phyloP scores from a whole-genome alignment of 2,113 vertebrate species.

The Pseudorectes ferrugineus region DNA sequence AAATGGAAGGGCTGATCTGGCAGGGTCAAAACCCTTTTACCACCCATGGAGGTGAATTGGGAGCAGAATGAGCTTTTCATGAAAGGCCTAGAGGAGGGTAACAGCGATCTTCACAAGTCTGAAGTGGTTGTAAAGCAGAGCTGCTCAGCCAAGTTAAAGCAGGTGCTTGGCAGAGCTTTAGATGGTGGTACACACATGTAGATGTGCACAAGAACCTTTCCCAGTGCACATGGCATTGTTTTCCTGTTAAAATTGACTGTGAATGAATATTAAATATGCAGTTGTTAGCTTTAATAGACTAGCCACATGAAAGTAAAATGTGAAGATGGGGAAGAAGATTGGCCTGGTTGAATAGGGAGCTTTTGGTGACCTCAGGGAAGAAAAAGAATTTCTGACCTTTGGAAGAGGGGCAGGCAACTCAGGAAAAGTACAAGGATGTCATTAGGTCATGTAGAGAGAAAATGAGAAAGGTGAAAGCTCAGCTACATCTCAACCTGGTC shows the following conservation, averaged over 20 bases:
- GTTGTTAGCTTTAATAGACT: not conserved
- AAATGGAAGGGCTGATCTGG: not conserved
- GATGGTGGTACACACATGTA: rapidly evolving
- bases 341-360: not conserved
- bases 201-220: not conserved
- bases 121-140: not conserved
- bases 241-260: not conserved
- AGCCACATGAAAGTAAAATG: not conserved
- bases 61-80: not conserved
- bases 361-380: not conserved
- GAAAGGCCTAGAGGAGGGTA: not conserved
- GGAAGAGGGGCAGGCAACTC: not conserved
- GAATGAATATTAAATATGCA: not conserved
- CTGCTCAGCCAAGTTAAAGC: not conserved
- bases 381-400: not conserved
- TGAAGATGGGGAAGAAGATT: not conserved
- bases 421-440: not conserved
- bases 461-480: not conserved
- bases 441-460: not conserved
- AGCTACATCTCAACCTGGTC: not conserved
- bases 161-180: not conserved
- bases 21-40: not conserved
- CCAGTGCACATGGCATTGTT: not conserved
- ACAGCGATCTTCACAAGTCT: not conserved
- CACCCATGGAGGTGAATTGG: not conserved